A percentile compares a stretch with the other conserved stretches of the same genome.
Conservation (phyloP, 2,797 vertebrate genomes). For the Melanotaenia boesemani region DNA sequence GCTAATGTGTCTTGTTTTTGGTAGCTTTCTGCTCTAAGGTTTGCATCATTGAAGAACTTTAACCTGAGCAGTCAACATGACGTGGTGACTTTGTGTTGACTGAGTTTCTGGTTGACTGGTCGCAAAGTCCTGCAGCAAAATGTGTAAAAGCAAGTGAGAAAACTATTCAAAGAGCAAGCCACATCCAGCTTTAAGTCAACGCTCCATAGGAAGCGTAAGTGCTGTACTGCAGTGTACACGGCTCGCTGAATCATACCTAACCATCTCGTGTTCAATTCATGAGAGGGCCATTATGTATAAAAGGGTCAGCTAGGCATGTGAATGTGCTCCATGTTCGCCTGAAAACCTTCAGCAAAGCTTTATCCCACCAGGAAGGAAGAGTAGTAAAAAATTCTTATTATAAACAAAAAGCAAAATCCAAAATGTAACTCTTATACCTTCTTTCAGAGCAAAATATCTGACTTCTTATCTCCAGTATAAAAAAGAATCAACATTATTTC, state of each 20-base stretch:
- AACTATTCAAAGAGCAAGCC: slow-evolving; percentile 13
- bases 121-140: slow-evolving; percentile 20
- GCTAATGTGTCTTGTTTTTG: background rate
- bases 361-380: slow-evolving; percentile 34
- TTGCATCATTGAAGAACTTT: slow-evolving; percentile 1
- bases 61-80: background rate
- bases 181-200: slow-evolving; percentile 31
- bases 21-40: background rate
- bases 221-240: slow-evolving; percentile 35
- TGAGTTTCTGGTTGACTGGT: slow-evolving; percentile 37
- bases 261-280: slow-evolving; percentile 72
- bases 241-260: slow-evolving; percentile 66
- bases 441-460: slow-evolving; percentile 8
- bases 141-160: slow-evolving; percentile 25
- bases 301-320: slow-evolving; percentile 70
- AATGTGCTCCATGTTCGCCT: slow-evolving; percentile 48
- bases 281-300: slow-evolving; percentile 68
- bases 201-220: slow-evolving; percentile 53
- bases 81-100: slow-evolving; percentile 13
- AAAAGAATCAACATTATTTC: slow-evolving; percentile 21
- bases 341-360: slow-evolving; percentile 44
- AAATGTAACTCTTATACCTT: slow-evolving; percentile 26
- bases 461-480: slow-evolving; percentile 27
- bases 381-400: slow-evolving; percentile 22
- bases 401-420: slow-evolving; percentile 11